Base-by-base conservation (phyloP, 1,140 invertebrate species). In the Pseudoatta argentina region DNA sequence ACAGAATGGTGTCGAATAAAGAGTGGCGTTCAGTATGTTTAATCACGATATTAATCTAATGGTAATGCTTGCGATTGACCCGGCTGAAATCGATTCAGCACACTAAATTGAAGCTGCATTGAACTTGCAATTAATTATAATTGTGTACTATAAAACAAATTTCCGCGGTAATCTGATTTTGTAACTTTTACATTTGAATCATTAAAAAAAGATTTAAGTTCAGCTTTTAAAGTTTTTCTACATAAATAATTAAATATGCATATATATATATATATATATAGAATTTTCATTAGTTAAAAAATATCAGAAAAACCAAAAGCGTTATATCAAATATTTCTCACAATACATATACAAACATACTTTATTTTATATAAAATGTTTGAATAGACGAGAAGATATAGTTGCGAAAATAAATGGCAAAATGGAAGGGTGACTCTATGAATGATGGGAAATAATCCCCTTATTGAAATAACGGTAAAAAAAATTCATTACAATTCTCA, bases 1-100 rank as follows among this genome's bases (percentile, higher is more conserved):
- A 24, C 27, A n/a, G 48, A 55, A 55, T 24, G 67, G 16, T 66
- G 63, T 34, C 18, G 63, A 66, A 18, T 34, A 10, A 18, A 21
- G 10, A 30, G 24, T 14, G 14, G 30, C 16, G 51, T 24, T 8
- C 16, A 18, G 6, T 30, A n/a, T 53, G 63, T 14, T 39, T 73
- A 55, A 85, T 63, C 51, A 91, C 78, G 87, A 81, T 86, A 81
- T 88, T 69, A 69, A n/a, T 59, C 21, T 27, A 91, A 88, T 90
- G 82, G 81, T 92, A 91, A 88, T 86, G 69, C 87, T 75, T 44
- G 16, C n/a, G 59, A 85, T 88, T 90, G 81, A 30, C 16, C 30
- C 8, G 8, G 44, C 75, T 63, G n/a, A 57, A 90, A 91, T 88
- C 76, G 27, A 82, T 55, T 64, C 10, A 63, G 0, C 39, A 34